Conservation (phyloP, 1,140 invertebrate species). For the Neodiprion lecontei region DNA sequence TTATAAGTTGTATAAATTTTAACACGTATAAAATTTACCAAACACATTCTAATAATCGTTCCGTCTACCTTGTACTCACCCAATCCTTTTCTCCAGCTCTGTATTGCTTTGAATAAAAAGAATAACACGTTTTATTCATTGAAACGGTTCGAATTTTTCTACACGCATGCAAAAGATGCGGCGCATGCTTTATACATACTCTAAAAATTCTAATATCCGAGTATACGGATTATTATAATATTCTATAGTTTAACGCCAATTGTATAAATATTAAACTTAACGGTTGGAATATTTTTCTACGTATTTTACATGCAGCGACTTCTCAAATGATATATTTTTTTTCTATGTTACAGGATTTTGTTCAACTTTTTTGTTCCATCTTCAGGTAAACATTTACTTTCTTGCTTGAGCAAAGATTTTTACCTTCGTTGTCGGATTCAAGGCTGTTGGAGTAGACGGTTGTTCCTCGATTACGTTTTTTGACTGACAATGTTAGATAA, state of each 20-base stretch:
- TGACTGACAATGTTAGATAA: slow-evolving; percentile 33
- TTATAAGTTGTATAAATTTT: too few relatives aligned
- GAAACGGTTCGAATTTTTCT: too few relatives aligned
- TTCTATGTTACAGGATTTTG: too few relatives aligned
- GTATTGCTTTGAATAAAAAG: neutral
- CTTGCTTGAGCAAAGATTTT: slow-evolving; percentile 7
- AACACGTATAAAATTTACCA: neutral
- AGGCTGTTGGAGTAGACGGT: slow-evolving; percentile 46
- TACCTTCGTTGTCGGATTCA: slow-evolving; percentile 49
- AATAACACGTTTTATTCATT: neutral
- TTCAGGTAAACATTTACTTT: neutral
- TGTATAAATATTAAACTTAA: too few relatives aligned
- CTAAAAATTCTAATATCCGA: too few relatives aligned
- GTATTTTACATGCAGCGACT: too few relatives aligned
- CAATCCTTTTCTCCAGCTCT: neutral
- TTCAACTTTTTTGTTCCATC: neutral
- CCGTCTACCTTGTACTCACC: neutral
- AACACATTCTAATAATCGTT: neutral
- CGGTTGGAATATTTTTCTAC: too few relatives aligned
- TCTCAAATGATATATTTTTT: too few relatives aligned
- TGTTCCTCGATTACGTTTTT: slow-evolving; percentile 50
- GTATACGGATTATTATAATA: too few relatives aligned
- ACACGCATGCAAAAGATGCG: too few relatives aligned
- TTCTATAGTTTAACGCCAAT: neutral
- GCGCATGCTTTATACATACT: too few relatives aligned